phyloP scores from a whole-genome alignment of 2,797 vertebrate species.

The Melanotaenia parkinsoni region DNA sequence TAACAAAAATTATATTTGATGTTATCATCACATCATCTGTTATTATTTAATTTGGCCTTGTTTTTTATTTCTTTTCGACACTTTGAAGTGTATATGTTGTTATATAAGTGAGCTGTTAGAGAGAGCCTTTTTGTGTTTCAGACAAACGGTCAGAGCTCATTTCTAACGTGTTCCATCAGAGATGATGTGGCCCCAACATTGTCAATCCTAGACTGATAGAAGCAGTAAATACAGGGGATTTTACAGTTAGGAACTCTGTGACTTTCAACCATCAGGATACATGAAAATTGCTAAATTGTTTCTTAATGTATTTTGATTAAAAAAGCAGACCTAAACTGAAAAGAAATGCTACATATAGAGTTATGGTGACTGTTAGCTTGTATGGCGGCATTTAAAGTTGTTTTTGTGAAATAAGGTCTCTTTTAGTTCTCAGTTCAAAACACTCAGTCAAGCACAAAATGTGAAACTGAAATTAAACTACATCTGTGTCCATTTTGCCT shows the following conservation, averaged over 20 bases:
- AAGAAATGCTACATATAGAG: constrained; percentile 6
- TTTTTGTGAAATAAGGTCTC: constrained; percentile 22
- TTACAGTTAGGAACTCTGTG: constrained; percentile 29
- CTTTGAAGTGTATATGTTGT: constrained; percentile 30
- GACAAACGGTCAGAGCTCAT: constrained; percentile 35
- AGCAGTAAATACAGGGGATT: constrained; percentile 6
- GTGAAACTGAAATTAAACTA: constrained; percentile 15
- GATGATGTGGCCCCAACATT: neutral
- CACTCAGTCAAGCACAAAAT: constrained; percentile 30
- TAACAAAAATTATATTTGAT: constrained; percentile 52
- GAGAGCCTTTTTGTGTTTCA: constrained; percentile 31
- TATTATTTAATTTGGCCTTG: constrained; percentile 34
- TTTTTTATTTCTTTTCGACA: constrained; percentile 50
- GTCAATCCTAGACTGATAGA: constrained; percentile 18
- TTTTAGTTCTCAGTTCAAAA: constrained; percentile 45
- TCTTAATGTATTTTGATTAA: neutral
- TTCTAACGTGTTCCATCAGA: constrained; percentile 33
- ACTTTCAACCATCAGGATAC: constrained; percentile 15
- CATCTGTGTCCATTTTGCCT: constrained; percentile 29
- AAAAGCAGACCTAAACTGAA: constrained; percentile 13
- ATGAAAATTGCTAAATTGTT: too few relatives aligned
- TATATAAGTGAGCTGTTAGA: constrained; percentile 33
- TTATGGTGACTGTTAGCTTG: constrained; percentile 17
- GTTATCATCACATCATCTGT: constrained; percentile 4
- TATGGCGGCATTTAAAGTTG: constrained; percentile 49